Evolutionary conservation across 2,113 vertebrate genomes (phyloP), one percentile per base, ranked within the genome.

Genomic region (Mustela lutreola): DNA sequence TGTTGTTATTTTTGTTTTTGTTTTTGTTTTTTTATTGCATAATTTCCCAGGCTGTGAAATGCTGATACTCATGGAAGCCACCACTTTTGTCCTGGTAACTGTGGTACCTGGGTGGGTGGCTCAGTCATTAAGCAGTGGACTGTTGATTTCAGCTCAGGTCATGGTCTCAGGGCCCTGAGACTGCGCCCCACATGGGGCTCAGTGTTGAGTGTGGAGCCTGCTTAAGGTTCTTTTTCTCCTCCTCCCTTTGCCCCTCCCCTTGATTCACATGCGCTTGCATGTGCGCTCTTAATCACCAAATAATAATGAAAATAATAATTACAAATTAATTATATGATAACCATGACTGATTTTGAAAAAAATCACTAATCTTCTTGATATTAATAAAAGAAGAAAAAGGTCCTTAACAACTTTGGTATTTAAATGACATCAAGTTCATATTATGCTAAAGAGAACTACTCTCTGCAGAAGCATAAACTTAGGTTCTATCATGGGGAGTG

Each of bases 401-500:
- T 81, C 21, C 31, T 26, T 81, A 2, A 28, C 16, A 82, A 39
- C 26, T 76, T n/a, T n/a, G 1, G 28, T 45, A n/a, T 90, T 76
- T 45, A 93, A 53, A 60, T 87, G 31, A 39, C 10, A 56, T 63
- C 21, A 85, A 94, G 5, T 10, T 90, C 1, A 2, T 48, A 31
- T 86, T 45, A 48, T 24, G 11, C 0, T 42, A 80, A 79, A 21
- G 8, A 91, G 16, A 24, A 4, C 80, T 90, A 56, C 31, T 11
- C 2, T 62, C 19, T n/a, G 45, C 31, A 31, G 24, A 94, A 73
- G 45, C 16, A 7, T 73, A 79, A 53, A 73, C 0, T 42, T 56
- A 11, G 4, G 2, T 63, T 80, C 16, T 62, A 15, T 11, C 16
- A n/a, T 36, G 11, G 4, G 3, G 26, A 5, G 0, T 4, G 5